Evolutionary conservation across 2,797 vertebrate genomes (phyloP).

Genomic region (Lepidocolaptes lacrymiger): DNA sequence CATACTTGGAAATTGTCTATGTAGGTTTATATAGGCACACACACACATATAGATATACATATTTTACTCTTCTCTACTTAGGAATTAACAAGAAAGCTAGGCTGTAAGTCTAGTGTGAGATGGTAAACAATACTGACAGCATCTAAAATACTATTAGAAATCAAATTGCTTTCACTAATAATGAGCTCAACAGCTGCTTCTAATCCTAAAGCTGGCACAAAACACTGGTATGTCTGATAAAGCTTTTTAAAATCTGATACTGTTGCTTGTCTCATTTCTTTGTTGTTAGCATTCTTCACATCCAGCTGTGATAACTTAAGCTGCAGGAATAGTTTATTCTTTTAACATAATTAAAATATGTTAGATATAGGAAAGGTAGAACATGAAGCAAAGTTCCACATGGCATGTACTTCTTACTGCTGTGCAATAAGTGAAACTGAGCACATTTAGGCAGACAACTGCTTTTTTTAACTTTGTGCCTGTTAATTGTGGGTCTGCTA

Average conservation of each 20-base stretch:
- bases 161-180: conserved; percentile 45
- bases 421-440: background rate
- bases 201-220: conserved; percentile 23
- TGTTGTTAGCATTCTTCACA: conserved; percentile 26
- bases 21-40: background rate
- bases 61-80: background rate
- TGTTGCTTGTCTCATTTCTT: conserved; percentile 5
- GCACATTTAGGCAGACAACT: background rate
- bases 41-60: background rate
- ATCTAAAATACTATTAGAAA: conserved; percentile 34
- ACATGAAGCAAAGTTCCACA: background rate
- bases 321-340: conserved; percentile 3
- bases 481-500: background rate
- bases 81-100: background rate
- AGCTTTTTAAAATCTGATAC: conserved; percentile 11
- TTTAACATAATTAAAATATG: conserved; percentile 1
- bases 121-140: background rate
- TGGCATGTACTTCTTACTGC: background rate
- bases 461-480: background rate
- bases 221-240: background rate
- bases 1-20: conserved; percentile 71
- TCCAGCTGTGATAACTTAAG: conserved; percentile 47
- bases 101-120: background rate
- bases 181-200: conserved; percentile 53
- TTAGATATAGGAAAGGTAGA: background rate